Evolutionary conservation across 2,888 invertebrate genomes (phyloP).

Genomic region (Teinopalpus imperialis): DNA sequence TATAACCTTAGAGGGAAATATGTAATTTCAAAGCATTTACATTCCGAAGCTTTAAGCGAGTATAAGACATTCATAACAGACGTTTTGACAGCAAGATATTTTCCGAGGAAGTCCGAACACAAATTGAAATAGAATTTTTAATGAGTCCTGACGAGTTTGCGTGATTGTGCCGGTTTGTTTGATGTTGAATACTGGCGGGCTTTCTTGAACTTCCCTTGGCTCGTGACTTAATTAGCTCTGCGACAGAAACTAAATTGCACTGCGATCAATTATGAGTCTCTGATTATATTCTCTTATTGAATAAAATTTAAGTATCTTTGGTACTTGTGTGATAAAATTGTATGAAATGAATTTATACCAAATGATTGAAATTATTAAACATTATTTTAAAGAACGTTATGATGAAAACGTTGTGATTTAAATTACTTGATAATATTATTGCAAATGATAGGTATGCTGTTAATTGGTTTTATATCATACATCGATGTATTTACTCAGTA

Average conservation of each 20-base stretch:
- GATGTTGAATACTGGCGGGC: slow-evolving; percentile 5
- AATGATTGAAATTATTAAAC: too few relatives aligned
- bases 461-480: too few relatives aligned
- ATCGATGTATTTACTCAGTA: too few relatives aligned
- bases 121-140: slow-evolving; percentile 22
- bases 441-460: too few relatives aligned
- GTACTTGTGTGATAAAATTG: too few relatives aligned
- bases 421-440: too few relatives aligned
- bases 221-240: slow-evolving; percentile 18
- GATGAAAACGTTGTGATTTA: too few relatives aligned
- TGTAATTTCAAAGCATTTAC: neutral
- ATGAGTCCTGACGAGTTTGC: slow-evolving; percentile 14
- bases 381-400: too few relatives aligned
- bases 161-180: slow-evolving; percentile 16
- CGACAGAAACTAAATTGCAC: slow-evolving; percentile 17
- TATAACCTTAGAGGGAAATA: too few relatives aligned
- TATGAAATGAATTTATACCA: too few relatives aligned
- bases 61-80: neutral
- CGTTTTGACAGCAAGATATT: slow-evolving; percentile 1
- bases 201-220: slow-evolving; percentile 18
- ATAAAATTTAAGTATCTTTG: slow-evolving; percentile 1
- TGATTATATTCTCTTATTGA: slow-evolving; percentile 2
- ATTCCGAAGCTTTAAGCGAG: neutral
- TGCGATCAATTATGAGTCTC: slow-evolving; percentile 12
- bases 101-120: neutral